These are phyloP conservation scores for Calidris pugnax DNA, from an alignment of 2,113 vertebrate species.

Conservation along the genomic window DNA sequence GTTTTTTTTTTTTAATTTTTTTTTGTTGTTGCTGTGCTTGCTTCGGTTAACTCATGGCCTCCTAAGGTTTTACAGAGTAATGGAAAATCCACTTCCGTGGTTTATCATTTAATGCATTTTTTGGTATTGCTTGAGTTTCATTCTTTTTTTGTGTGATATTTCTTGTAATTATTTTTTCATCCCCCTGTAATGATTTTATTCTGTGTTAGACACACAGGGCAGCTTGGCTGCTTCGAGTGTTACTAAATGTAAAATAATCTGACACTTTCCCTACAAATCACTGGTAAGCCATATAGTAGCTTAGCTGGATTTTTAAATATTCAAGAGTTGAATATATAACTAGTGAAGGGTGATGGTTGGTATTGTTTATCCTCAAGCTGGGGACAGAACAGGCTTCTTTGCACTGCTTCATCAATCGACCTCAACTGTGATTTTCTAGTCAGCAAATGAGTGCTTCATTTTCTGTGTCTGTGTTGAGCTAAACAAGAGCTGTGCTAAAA, in stretches of 20 bases:
- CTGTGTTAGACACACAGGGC: conserved; percentile 29
- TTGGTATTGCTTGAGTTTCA: conserved; percentile 34
- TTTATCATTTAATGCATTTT: conserved; percentile 27
- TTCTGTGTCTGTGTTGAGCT: conserved; percentile 64
- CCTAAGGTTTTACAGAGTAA: conserved; percentile 65
- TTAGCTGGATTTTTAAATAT: conserved; percentile 75
- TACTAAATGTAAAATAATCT: conserved; percentile 69
- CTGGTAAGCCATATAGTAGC: conserved; percentile 62
- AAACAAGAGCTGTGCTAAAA: conserved; percentile 65
- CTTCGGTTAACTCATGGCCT: conserved; percentile 71
- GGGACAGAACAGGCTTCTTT: conserved; percentile 80
- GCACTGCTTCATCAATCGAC: conserved; percentile 81
- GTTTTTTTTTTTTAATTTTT: not conserved
- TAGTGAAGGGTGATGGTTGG: conserved; percentile 75
- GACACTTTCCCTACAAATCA: conserved; percentile 31
- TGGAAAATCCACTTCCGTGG: conserved; percentile 53
- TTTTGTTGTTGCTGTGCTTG: not conserved
- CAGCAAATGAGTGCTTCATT: conserved; percentile 79
- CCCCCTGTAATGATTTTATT: conserved; percentile 35
- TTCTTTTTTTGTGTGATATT: not conserved
- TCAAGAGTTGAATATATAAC: conserved; percentile 69
- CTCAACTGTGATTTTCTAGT: conserved; percentile 80
- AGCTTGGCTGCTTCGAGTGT: conserved; percentile 34
- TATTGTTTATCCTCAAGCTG: conserved; percentile 69
- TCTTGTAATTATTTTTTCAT: not conserved